These are phyloP conservation scores for Cepaea hortensis DNA, from an alignment of 2,888 invertebrate species.

Conservation along the genomic window DNA sequence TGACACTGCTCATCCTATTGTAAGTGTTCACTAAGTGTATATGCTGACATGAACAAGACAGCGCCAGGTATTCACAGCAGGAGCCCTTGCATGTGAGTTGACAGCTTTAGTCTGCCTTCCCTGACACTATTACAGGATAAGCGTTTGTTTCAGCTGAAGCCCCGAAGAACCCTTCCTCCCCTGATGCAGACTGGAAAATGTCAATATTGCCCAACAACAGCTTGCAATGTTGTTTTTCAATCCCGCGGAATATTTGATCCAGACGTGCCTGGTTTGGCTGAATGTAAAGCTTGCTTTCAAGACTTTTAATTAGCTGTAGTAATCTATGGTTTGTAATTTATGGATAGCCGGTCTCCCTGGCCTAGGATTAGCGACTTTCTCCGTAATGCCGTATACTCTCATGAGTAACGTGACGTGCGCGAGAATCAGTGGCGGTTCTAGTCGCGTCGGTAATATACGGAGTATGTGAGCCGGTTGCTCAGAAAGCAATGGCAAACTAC, in stretches of 20 bases:
- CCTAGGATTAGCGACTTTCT: slow-evolving; percentile 12
- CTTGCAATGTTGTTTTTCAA: slow-evolving; percentile 27
- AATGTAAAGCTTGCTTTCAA: slow-evolving; percentile 33
- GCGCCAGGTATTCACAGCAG: slow-evolving; percentile 31
- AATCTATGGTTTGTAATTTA: slow-evolving; percentile 34
- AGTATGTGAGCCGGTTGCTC: too few relatives aligned
- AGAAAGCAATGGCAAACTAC: too few relatives aligned
- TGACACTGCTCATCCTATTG: slow-evolving; percentile 31
- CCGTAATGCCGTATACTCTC: neutral
- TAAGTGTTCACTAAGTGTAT: slow-evolving; percentile 38
- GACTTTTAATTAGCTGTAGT: slow-evolving; percentile 28
- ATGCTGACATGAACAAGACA: slow-evolving; percentile 33
- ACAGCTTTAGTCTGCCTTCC: neutral
- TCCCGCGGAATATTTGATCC: neutral
- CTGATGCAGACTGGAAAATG: slow-evolving; percentile 41
- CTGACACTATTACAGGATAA: slow-evolving; percentile 30
- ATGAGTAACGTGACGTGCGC: too few relatives aligned
- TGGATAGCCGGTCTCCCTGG: slow-evolving; percentile 30
- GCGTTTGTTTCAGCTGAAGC: slow-evolving; percentile 31
- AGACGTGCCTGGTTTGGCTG: slow-evolving; percentile 7
- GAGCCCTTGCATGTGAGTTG: slow-evolving; percentile 20
- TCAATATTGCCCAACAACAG: slow-evolving; percentile 1
- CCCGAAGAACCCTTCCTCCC: slow-evolving; percentile 39
- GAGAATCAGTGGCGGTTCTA: too few relatives aligned
- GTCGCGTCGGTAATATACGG: too few relatives aligned